These are phyloP conservation scores for Odobenus rosmarus DNA, from an alignment of 2,113 vertebrate genomes.

Conservation along the genomic window DNA sequence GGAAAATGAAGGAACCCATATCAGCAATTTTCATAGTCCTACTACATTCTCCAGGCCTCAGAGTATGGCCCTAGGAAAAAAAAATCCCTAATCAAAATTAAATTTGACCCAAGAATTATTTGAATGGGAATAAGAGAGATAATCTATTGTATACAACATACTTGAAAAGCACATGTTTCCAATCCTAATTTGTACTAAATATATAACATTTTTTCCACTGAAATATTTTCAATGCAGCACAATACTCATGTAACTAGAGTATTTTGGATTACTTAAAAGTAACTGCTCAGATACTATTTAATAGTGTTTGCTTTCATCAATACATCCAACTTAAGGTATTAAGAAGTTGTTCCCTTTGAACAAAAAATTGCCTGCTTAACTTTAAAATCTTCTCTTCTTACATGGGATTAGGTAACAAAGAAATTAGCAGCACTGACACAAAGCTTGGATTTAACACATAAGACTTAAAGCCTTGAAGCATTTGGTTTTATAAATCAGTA, in stretches of 20 bases:
- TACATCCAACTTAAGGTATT: conserved; percentile 55
- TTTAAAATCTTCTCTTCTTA: conserved; percentile 82
- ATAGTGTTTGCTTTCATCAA: conserved; percentile 46
- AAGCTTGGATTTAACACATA: conserved; percentile 70
- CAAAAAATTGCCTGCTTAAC: conserved; percentile 68
- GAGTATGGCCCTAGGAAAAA: background rate
- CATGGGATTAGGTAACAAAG: conserved; percentile 77
- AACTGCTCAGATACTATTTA: conserved; percentile 53
- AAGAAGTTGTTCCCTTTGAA: conserved; percentile 71
- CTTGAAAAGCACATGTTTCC: conserved; percentile 10
- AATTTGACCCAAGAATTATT: background rate
- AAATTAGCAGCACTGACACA: conserved; percentile 73
- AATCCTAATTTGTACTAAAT: background rate
- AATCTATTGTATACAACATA: background rate
- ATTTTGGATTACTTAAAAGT: conserved; percentile 49
- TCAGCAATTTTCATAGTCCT: background rate
- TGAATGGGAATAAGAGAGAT: background rate
- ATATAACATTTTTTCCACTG: background rate
- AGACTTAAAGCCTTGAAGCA: conserved; percentile 62
- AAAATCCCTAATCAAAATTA: background rate
- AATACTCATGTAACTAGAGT: conserved; percentile 24
- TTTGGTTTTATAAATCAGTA: conserved; percentile 76
- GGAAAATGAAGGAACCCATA: background rate
- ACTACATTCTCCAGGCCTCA: background rate
- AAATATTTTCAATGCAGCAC: conserved; percentile 7